Evolutionary conservation across 2,113 vertebrate genomes (phyloP).

Genomic region (Microtus pennsylvanicus): DNA sequence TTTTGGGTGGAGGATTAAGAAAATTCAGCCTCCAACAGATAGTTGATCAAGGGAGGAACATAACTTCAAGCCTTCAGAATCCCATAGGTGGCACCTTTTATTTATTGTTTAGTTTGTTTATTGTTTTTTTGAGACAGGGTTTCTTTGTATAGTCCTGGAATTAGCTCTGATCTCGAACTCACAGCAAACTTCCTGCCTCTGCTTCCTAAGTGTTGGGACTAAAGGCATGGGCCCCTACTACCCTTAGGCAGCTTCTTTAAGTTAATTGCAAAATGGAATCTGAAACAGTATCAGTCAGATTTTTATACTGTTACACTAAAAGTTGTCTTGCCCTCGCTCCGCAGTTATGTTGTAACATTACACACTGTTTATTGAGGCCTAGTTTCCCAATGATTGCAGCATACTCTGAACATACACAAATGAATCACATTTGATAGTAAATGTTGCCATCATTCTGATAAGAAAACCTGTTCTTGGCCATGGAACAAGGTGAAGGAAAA

Average conservation of each 20-base stretch:
- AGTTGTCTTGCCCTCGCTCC: background rate
- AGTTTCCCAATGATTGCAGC: background rate
- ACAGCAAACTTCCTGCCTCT: background rate
- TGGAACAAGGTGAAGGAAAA: background rate
- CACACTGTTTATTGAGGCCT: background rate
- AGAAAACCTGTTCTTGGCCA: background rate
- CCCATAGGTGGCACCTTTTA: background rate
- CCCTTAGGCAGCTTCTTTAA: background rate
- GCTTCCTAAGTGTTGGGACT: background rate
- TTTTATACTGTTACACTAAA: slow-evolving; percentile 1
- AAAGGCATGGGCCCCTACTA: background rate
- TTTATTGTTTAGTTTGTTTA: background rate
- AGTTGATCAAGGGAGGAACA: background rate
- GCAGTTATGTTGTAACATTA: background rate
- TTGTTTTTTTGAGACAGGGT: background rate
- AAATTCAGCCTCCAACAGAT: background rate
- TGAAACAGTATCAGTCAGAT: slow-evolving; percentile 25
- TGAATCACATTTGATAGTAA: background rate
- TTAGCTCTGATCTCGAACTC: background rate
- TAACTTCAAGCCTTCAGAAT: too few species aligned
- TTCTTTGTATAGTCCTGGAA: background rate
- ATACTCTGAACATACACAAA: background rate
- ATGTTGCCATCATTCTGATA: background rate
- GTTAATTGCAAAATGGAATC: slow-evolving; percentile 29
- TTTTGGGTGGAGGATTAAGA: background rate